Conservation (phyloP, 2,888 invertebrate species). For the Cryptus viduatorius region DNA sequence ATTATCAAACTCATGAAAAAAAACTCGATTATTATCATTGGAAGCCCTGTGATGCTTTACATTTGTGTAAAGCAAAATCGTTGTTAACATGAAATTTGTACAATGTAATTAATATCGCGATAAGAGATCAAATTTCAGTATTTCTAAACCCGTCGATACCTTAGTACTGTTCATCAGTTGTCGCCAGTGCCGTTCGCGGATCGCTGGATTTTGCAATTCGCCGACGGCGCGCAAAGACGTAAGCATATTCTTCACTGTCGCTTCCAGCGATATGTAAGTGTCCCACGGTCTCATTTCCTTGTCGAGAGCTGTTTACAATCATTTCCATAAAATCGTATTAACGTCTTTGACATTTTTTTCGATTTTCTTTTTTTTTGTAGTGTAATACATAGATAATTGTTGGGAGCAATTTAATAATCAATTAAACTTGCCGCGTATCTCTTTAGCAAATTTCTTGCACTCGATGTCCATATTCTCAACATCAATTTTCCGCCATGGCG, state of each 20-base stretch:
- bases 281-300: conserved; percentile 99
- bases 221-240: conserved; percentile 97
- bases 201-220: conserved; percentile 98
- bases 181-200: conserved; percentile 98
- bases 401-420: not conserved
- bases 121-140: conserved; percentile 51
- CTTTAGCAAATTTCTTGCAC: conserved; percentile 98
- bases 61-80: conserved; percentile 21
- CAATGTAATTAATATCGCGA: conserved; percentile 19
- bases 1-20: conserved; percentile 14
- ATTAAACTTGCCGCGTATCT: conserved; percentile 88
- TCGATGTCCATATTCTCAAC: conserved; percentile 99
- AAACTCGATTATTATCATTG: conserved; percentile 29
- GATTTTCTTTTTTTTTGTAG: not conserved
- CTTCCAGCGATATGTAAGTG: conserved; percentile 94
- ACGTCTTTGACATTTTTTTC: not conserved
- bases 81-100: conserved; percentile 45
- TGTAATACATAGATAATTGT: no score
- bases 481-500: conserved; percentile 98
- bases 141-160: conserved; percentile 86
- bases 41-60: conserved; percentile 43
- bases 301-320: conserved; percentile 89
- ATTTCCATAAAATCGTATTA: conserved; percentile 68
- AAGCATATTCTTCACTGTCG: conserved; percentile 97
- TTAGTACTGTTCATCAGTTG: conserved; percentile 98